These are phyloP conservation scores for Physeter macrocephalus DNA, from an alignment of 2,113 vertebrate species.

Conservation along the genomic window DNA sequence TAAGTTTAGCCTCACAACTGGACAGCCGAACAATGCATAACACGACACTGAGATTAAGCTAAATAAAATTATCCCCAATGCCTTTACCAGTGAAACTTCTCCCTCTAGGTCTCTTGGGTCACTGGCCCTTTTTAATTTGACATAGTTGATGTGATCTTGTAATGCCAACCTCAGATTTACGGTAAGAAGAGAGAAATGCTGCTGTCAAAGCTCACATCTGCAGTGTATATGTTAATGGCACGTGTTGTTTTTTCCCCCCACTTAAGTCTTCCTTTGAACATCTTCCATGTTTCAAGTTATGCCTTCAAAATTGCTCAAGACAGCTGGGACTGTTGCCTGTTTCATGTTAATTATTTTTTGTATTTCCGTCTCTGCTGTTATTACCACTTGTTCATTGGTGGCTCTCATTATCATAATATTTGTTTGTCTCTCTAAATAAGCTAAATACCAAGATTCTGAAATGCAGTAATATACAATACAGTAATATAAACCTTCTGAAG, in stretches of 20 bases:
- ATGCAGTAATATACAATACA: background rate
- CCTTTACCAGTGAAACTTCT: slow-evolving; percentile 4
- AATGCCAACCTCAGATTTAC: slow-evolving; percentile 10
- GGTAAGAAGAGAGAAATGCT: background rate
- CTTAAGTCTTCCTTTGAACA: slow-evolving; percentile 59
- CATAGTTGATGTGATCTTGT: slow-evolving; percentile 23
- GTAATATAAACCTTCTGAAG: slow-evolving; percentile 55
- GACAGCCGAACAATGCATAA: background rate
- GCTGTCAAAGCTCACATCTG: slow-evolving; percentile 40
- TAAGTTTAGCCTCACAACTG: slow-evolving; percentile 1
- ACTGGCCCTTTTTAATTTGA: background rate
- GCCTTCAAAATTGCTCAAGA: slow-evolving; percentile 76
- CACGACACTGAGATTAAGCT: background rate
- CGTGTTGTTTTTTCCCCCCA: background rate
- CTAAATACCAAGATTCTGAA: slow-evolving; percentile 76
- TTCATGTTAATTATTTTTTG: slow-evolving; percentile 78
- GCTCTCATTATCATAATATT: slow-evolving; percentile 77
- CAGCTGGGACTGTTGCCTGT: slow-evolving; percentile 73
- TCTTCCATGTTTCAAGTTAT: slow-evolving; percentile 72
- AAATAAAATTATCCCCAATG: slow-evolving; percentile 24
- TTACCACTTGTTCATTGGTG: slow-evolving; percentile 75
- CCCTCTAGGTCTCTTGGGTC: background rate
- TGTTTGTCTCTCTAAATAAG: slow-evolving; percentile 79
- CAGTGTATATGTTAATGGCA: slow-evolving; percentile 43
- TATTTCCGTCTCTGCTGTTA: slow-evolving; percentile 74